Percentiles rank a stretch among this genome's conserved stretches.
phyloP scores from a whole-genome alignment of 53 echinoderm and acorn worm species.

The Zoroaster sp. region DNA sequence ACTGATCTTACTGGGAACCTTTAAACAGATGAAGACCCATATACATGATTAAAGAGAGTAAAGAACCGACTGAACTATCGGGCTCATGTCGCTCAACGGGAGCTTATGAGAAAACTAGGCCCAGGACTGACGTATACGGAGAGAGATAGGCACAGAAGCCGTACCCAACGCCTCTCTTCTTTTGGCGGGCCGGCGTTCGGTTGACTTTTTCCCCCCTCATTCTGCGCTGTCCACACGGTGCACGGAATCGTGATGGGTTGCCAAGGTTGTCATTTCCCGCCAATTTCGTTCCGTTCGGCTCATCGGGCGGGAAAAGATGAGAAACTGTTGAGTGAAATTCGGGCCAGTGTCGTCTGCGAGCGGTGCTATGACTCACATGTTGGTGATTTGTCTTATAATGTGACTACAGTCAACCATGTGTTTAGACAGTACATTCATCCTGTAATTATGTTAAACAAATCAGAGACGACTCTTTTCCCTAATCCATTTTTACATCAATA shows the following conservation, averaged over 20 bases:
- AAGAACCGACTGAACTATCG: constrained; percentile 9
- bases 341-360: constrained; percentile 20
- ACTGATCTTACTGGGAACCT: background rate
- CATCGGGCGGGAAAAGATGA: constrained; percentile 63
- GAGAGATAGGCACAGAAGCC: background rate
- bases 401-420: background rate
- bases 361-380: constrained; percentile 15
- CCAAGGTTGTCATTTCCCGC: constrained; percentile 60
- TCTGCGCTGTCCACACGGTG: background rate
- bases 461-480: background rate
- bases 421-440: background rate
- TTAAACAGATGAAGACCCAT: constrained; percentile 9
- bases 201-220: background rate
- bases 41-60: constrained; percentile 22
- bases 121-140: background rate
- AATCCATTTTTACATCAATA: too few species aligned
- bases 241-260: constrained; percentile 40
- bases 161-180: constrained; percentile 5
- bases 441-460: background rate
- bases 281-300: constrained; percentile 57
- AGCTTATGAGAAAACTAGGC: constrained; percentile 33
- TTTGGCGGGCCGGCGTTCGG: constrained; percentile 2
- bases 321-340: constrained; percentile 54
- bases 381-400: constrained; percentile 36
- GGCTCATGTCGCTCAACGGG: constrained; percentile 3